phyloP scores from a whole-genome alignment of 2,888 invertebrate genomes.

The Melieria picta region DNA sequence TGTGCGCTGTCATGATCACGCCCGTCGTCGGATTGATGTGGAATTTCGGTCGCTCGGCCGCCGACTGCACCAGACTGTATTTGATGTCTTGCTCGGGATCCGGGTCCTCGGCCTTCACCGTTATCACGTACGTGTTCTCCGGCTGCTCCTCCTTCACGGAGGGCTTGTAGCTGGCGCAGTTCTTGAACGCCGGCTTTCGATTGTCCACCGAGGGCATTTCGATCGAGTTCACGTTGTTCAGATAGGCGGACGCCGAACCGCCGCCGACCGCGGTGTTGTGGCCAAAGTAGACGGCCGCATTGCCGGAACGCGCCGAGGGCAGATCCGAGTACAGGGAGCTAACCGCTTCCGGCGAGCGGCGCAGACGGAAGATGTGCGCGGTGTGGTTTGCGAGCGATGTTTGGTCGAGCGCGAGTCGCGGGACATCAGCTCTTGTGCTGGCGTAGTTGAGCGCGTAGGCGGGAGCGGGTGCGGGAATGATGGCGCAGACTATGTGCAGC shows the following conservation, averaged over 20 bases:
- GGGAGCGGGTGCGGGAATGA: slow-evolving; percentile 8
- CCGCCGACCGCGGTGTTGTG: slow-evolving; percentile 33
- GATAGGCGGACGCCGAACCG: slow-evolving; percentile 31
- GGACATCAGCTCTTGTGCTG: too few relatives aligned
- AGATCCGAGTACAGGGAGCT: slow-evolving; percentile 50
- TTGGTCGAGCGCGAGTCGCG: background rate
- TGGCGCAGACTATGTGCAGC: too few relatives aligned
- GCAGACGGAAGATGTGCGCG: slow-evolving; percentile 25
- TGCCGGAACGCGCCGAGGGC: slow-evolving; percentile 44
- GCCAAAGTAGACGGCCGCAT: slow-evolving; percentile 41
- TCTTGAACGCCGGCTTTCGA: slow-evolving; percentile 87
- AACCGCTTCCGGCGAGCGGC: slow-evolving; percentile 44
- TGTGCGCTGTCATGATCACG: slow-evolving; percentile 78
- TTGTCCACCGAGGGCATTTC: slow-evolving; percentile 69
- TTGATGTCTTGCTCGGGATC: slow-evolving; percentile 82
- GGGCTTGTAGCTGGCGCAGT: slow-evolving; percentile 85
- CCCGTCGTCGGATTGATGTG: slow-evolving; percentile 82
- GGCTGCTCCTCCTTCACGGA: slow-evolving; percentile 82
- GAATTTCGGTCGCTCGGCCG: slow-evolving; percentile 80
- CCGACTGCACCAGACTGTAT: slow-evolving; percentile 83
- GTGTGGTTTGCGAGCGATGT: background rate
- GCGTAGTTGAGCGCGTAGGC: background rate
- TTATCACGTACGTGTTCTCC: slow-evolving; percentile 78
- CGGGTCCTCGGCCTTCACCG: slow-evolving; percentile 66
- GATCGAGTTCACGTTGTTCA: slow-evolving; percentile 45